Evolutionary conservation across 1,140 invertebrate genomes (phyloP).

Genomic region (Atopsyche davidsoni): DNA sequence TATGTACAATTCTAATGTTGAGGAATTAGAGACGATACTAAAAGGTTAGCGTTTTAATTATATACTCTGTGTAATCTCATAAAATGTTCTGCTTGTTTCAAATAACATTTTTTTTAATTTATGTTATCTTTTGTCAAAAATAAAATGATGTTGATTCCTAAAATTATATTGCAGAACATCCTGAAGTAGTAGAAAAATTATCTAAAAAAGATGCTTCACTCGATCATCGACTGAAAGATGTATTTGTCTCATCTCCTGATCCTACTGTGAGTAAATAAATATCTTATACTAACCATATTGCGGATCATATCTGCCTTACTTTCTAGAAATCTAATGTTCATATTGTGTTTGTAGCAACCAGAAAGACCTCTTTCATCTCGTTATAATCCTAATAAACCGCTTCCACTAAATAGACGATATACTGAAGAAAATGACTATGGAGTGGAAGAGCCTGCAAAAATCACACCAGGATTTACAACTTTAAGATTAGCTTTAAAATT

Average conservation of each 20-base stretch:
- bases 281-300: conserved; percentile 14
- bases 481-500: conserved; percentile 35
- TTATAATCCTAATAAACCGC: conserved; percentile 32
- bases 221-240: conserved; percentile 45
- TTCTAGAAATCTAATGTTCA: conserved; percentile 7
- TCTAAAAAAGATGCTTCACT: conserved; percentile 43
- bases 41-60: conserved; percentile 38
- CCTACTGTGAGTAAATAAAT: conserved; percentile 33
- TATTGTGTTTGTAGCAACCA: conserved; percentile 5
- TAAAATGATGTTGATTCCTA: too few relatives aligned
- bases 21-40: conserved; percentile 44
- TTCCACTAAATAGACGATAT: conserved; percentile 41
- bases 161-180: conserved; percentile 44
- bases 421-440: conserved; percentile 27
- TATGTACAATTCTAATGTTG: conserved; percentile 37
- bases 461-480: conserved; percentile 13
- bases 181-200: conserved; percentile 40
- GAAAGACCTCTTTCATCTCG: conserved; percentile 20
- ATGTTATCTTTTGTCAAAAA: conserved; percentile 20
- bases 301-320: conserved; percentile 8
- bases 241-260: conserved; percentile 48
- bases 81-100: too few relatives aligned
- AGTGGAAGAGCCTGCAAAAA: conserved; percentile 12
- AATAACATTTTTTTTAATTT: conserved; percentile 17
- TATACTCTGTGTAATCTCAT: too few relatives aligned